Evolutionary conservation across 2,797 vertebrate genomes (phyloP), one percentile per base, ranked within the genome.

Genomic region (Spinus olivaceus): DNA sequence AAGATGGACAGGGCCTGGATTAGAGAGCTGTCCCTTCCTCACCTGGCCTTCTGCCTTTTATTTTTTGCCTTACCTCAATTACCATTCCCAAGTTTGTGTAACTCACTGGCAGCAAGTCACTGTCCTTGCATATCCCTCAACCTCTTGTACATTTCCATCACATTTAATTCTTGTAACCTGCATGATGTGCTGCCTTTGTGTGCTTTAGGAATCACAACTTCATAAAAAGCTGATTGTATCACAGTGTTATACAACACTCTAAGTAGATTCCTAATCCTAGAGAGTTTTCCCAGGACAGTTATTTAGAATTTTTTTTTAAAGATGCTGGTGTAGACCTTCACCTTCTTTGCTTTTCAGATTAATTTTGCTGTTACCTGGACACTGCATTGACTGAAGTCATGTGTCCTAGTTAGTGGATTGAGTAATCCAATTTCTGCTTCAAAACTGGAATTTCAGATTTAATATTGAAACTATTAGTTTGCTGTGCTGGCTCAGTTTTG

Each of bases 131-230:
- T 46, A 20, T 60, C 27, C 49, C 8, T 8, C 27, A 64, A 5
- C 35, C 37, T 22, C 32, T 56, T 49, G 33, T 22, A 39, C 18
- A 3, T 32, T 81, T 66, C 49, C 42, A 35, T 73, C 56, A 28
- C 49, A 37, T 46, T 56, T 80, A 69, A 73, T 89, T 88, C 46
- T 46, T 66, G 9, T 47, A 35, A 60, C 33, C 71, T 71, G 37
- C 2, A 1, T 51, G 33, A 49, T 64, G 49, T 0, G 0, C 53
- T 70, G 59, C 25, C 84, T 91, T 69, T n/a, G 35, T 53, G 47
- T 78, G n/a, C 47, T 84, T 56, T 65, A 67, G 53, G 28, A 86
- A 61, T 39, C 65, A 51, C 35, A 47, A 17, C 24, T 74, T 70
- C 49, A 50, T 41, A 64, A 73, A 70, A 60, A 78, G 33, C 63